A percentile compares a stretch with the other conserved stretches of the same genome.
phyloP scores from a whole-genome alignment of 2,113 vertebrate genomes.

The Barnardius zonarius region DNA sequence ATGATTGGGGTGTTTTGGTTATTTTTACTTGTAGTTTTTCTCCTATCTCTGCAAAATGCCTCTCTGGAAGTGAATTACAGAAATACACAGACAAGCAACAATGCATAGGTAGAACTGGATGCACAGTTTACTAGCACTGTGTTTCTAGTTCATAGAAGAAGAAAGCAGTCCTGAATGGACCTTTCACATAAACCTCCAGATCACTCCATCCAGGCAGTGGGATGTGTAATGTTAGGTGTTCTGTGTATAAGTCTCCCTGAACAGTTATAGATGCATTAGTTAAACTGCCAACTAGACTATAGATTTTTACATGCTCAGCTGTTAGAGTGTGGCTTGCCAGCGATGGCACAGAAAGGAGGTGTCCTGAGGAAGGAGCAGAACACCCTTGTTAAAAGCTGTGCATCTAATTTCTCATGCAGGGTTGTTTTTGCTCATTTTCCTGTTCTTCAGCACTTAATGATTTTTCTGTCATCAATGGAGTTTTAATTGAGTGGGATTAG shows the following conservation, averaged over 20 bases:
- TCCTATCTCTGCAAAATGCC: background rate
- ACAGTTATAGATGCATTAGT: background rate
- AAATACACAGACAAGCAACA: background rate
- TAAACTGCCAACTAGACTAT: background rate
- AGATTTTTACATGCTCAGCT: background rate
- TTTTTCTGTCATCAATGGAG: slow-evolving; percentile 70
- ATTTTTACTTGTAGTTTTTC: background rate
- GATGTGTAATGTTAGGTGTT: background rate
- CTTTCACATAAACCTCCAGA: background rate
- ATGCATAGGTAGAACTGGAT: background rate
- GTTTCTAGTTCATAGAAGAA: background rate
- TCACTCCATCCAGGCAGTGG: background rate
- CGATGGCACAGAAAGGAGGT: background rate
- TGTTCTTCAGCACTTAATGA: slow-evolving; percentile 68
- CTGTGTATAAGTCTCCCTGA: background rate
- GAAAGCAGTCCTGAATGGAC: background rate
- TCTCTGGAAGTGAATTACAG: background rate
- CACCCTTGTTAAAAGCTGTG: background rate
- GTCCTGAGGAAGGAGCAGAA: background rate
- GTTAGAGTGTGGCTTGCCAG: background rate
- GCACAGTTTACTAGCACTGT: background rate
- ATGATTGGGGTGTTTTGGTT: background rate
- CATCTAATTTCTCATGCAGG: slow-evolving; percentile 51
- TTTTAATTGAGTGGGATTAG: slow-evolving; percentile 75
- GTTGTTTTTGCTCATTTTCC: slow-evolving; percentile 63